Conservation (phyloP, 2,888 invertebrate genomes). For the Tolmerus cingulatus region DNA sequence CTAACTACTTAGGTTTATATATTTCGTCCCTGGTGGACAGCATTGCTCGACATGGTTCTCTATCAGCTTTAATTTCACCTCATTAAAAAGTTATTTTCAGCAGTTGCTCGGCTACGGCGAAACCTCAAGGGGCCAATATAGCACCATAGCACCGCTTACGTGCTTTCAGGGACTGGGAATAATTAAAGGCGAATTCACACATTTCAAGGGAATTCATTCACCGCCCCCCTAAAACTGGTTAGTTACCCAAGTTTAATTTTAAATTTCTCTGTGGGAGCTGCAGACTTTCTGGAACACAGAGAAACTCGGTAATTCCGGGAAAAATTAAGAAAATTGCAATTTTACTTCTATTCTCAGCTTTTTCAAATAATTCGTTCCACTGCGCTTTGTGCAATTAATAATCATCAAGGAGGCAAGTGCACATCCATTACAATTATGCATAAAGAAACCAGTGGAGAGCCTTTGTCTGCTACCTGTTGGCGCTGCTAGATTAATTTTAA, state of each 20-base stretch:
- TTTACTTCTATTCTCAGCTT: background rate
- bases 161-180: background rate
- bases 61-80: background rate
- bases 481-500: background rate
- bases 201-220: background rate
- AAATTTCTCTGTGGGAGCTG: background rate
- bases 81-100: background rate
- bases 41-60: background rate
- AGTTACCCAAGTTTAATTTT: background rate
- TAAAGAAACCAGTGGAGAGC: background rate
- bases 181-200: background rate
- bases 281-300: background rate
- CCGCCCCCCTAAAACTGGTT: background rate
- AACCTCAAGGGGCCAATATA: background rate
- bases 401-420: background rate
- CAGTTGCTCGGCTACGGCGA: background rate
- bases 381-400: background rate
- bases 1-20: background rate
- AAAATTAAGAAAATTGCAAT: background rate
- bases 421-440: background rate
- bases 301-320: background rate
- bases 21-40: background rate
- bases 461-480: background rate
- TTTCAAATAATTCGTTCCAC: background rate
- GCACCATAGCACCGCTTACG: background rate